phyloP scores from a whole-genome alignment of 2,113 vertebrate genomes.

The Pungitius pungitius region DNA sequence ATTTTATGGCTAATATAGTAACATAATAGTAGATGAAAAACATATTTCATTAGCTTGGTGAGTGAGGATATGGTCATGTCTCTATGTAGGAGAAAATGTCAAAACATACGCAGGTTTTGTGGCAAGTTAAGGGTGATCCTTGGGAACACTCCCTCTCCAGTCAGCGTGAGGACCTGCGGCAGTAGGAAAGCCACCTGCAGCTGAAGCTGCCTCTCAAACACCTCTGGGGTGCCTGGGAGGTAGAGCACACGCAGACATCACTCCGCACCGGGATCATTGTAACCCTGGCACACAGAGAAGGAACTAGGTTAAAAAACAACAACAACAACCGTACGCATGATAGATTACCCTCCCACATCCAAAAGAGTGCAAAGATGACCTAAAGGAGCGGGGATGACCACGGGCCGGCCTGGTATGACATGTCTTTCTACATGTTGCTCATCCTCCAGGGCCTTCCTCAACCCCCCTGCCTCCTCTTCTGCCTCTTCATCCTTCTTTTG shows the following conservation, averaged over 20 bases:
- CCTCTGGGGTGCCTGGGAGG: constrained; percentile 86
- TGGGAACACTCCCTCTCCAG: constrained; percentile 85
- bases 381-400: constrained; percentile 82
- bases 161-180: constrained; percentile 80
- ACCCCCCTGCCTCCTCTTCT: not conserved
- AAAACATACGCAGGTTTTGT: constrained; percentile 79
- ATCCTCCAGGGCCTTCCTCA: not conserved
- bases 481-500: not conserved
- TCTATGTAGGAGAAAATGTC: not conserved
- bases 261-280: constrained; percentile 72
- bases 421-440: not conserved
- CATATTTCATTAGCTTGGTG: not conserved
- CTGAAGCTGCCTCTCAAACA: constrained; percentile 82
- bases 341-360: not conserved
- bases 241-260: constrained; percentile 82
- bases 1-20: not conserved
- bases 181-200: constrained; percentile 85
- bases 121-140: constrained; percentile 86
- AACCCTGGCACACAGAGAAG: constrained; percentile 76
- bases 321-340: too few relatives aligned
- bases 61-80: not conserved
- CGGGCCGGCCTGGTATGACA: constrained; percentile 76
- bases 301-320: not conserved
- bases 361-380: too few relatives aligned
- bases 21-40: not conserved